These are phyloP conservation scores for Leptonema lineaticorne DNA, from an alignment of 1,140 invertebrate genomes.

Conservation along the genomic window DNA sequence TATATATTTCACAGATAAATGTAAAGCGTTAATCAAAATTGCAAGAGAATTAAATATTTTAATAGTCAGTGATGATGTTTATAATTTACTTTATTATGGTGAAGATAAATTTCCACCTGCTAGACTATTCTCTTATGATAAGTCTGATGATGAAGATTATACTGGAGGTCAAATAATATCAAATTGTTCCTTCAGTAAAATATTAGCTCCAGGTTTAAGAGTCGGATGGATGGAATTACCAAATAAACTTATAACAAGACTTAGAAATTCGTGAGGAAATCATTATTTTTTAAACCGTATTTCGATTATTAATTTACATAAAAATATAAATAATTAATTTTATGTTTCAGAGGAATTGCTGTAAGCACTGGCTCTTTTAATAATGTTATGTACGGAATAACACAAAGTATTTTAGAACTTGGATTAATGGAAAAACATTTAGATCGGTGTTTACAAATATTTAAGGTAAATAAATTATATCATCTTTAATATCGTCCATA, in stretches of 20 bases:
- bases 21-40: constrained; percentile 55
- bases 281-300: too few relatives aligned
- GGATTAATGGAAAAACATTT: constrained; percentile 56
- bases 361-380: constrained; percentile 63
- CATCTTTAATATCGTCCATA: too few relatives aligned
- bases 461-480: constrained; percentile 43
- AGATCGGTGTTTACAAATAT: constrained; percentile 49
- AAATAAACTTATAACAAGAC: constrained; percentile 48
- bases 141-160: constrained; percentile 48
- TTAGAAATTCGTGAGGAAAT: constrained; percentile 54
- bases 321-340: too few relatives aligned
- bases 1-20: constrained; percentile 52
- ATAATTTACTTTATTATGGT: constrained; percentile 64
- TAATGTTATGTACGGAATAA: constrained; percentile 61
- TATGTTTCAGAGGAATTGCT: constrained; percentile 57
- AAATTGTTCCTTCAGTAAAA: constrained; percentile 69
- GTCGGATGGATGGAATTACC: constrained; percentile 68
- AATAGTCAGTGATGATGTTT: constrained; percentile 67
- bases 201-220: constrained; percentile 64
- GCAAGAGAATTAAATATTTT: constrained; percentile 60
- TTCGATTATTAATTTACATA: too few relatives aligned
- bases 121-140: constrained; percentile 60
- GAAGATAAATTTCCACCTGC: constrained; percentile 49
- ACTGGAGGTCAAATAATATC: constrained; percentile 62
- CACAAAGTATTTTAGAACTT: constrained; percentile 58